Conservation (phyloP, 2,797 vertebrate species). For the Cryptoprocta ferox region DNA sequence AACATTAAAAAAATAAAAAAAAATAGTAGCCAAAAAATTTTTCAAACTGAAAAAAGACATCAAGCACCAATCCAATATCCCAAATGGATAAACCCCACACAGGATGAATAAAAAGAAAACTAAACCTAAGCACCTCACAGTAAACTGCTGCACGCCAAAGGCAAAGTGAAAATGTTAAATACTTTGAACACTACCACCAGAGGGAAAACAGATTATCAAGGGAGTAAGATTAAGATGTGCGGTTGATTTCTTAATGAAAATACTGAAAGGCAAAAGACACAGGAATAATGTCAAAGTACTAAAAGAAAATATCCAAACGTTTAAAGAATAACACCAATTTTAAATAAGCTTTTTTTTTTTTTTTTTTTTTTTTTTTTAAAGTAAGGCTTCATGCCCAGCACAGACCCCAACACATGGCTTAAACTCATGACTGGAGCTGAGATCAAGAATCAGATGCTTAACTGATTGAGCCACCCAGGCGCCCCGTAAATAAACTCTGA, state of each 20-base stretch:
- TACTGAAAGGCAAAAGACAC: not conserved
- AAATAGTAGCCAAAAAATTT: not conserved
- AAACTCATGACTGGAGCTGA: no score
- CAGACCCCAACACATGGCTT: no score
- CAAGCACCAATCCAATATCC: not conserved
- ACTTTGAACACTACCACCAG: not conserved
- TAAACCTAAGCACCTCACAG: not conserved
- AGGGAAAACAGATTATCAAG: not conserved
- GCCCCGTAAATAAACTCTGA: not conserved
- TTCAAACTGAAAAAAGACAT: not conserved
- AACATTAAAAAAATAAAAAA: no score
- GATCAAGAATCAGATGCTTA: no score
- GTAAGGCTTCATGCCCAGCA: no score
- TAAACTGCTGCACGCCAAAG: not conserved
- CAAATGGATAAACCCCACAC: not conserved
- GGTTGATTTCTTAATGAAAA: conserved; percentile 36
- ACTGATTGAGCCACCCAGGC: no score
- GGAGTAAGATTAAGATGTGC: not conserved
- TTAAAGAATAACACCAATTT: conserved; percentile 16
- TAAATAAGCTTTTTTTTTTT: not conserved
- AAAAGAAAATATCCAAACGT: conserved; percentile 7
- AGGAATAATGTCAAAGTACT: not conserved
- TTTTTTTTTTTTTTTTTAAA: no score
- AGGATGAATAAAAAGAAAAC: not conserved
- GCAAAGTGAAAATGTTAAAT: not conserved